phyloP scores from a whole-genome alignment of 2,888 invertebrate species.

The Sthenelais limicola region DNA sequence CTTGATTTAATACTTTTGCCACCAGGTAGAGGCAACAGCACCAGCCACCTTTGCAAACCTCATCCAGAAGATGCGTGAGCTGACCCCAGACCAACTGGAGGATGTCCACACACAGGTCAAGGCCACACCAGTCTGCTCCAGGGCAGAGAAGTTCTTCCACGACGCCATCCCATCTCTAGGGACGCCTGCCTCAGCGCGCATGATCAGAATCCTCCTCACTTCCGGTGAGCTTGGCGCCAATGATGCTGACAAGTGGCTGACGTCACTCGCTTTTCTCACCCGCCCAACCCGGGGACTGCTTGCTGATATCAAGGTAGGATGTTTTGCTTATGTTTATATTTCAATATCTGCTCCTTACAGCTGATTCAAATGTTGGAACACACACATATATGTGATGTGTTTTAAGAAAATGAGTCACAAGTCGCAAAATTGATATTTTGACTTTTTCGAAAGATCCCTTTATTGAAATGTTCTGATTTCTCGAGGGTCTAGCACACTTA shows the following conservation, averaged over 20 bases:
- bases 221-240: slow-evolving; percentile 78
- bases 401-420: too few relatives aligned
- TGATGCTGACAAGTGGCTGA: slow-evolving; percentile 85
- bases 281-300: slow-evolving; percentile 44
- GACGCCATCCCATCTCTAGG: slow-evolving; percentile 91
- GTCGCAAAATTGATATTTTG: too few relatives aligned
- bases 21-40: background rate
- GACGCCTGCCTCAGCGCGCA: slow-evolving; percentile 85
- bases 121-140: slow-evolving; percentile 1
- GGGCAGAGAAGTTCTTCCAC: slow-evolving; percentile 78
- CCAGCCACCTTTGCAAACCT: slow-evolving; percentile 29
- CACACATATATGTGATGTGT: too few relatives aligned
- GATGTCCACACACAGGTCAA: slow-evolving; percentile 16
- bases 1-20: too few relatives aligned
- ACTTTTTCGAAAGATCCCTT: too few relatives aligned
- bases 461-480: too few relatives aligned
- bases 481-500: too few relatives aligned
- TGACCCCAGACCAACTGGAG: slow-evolving; percentile 10
- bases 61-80: slow-evolving; percentile 30
- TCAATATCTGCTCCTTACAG: too few relatives aligned
- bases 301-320: slow-evolving; percentile 61
- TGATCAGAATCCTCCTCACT: slow-evolving; percentile 88
- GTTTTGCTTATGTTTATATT: background rate
- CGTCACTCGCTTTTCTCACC: slow-evolving; percentile 85
- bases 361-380: too few relatives aligned